Evolutionary conservation across 2,113 vertebrate genomes (phyloP), one percentile per base, ranked within the genome.

Genomic region (Paramisgurnus dabryanus): DNA sequence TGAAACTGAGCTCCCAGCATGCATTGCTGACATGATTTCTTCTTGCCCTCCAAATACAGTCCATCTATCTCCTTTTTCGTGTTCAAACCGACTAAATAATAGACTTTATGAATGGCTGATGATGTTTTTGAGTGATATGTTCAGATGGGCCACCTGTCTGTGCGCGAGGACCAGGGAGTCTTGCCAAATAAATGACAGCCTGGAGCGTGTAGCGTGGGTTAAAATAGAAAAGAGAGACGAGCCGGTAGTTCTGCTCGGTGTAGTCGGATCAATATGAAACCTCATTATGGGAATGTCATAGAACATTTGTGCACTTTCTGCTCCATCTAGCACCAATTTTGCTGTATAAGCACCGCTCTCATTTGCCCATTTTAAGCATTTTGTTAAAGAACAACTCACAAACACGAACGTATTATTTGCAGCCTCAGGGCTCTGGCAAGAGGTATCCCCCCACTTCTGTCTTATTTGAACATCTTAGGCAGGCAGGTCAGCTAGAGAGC

Each of bases 271-370:
- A 93, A 91, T 93, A 93, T 93, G 92, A 93, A 93, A 93, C 92
- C 92, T 94, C 92, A 93, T 94, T 93, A 94, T 90, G 90, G 90
- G 88, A 89, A 90, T 93, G 93, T 94, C 93, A 93, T 93, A 93
- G 91, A 91, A 92, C 91, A 93, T 93, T 91, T 93, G 93, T 93
- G 92, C 92, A 90, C 92, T 93, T 93, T 93, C 92, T 93, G 92
- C 92, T 93, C 92, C 91, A 92, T 93, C 91, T 93, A 93, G 92
- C 92, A 93, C 91, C 93, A 92, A 91, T 93, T 93, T 92, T 93
- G 92, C 91, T 91, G 92, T 90, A 93, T 93, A 94, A 93, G 93
- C 92, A 91, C 90, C 85, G 87, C 88, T 91, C 91, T 93, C 89
- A 90, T 94, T 93, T 92, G 92, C 86, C 86, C 88, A 83, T 92